Percentiles rank a stretch among this genome's conserved stretches.
phyloP scores from a whole-genome alignment of 1,140 invertebrate species.

The Leptoteleia sp. region DNA sequence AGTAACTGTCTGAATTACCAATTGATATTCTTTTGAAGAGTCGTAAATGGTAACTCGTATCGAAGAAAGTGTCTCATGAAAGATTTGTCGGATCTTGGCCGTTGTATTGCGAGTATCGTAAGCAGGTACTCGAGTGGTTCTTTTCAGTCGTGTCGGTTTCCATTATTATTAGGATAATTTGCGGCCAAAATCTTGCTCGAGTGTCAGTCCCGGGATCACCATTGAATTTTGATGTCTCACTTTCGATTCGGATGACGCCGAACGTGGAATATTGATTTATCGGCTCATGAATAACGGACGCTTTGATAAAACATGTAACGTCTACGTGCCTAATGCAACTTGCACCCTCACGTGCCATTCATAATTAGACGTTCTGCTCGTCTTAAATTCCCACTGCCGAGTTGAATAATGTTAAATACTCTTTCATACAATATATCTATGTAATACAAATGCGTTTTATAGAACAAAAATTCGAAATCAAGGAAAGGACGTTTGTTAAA shows the following conservation, averaged over 20 bases:
- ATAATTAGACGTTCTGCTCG: constrained; percentile 20
- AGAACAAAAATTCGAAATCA: too few species aligned
- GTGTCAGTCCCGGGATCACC: constrained; percentile 13
- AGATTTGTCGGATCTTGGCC: too few species aligned
- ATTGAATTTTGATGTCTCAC: constrained; percentile 41
- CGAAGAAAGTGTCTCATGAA: too few species aligned
- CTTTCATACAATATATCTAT: too few species aligned
- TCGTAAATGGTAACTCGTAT: too few species aligned
- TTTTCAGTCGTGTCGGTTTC: neutral
- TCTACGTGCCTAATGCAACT: constrained; percentile 6
- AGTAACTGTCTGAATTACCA: too few species aligned
- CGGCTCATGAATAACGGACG: constrained; percentile 40
- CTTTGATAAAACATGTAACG: constrained; percentile 47
- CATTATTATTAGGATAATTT: constrained; percentile 27
- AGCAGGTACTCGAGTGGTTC: neutral
- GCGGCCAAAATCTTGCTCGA: constrained; percentile 22
- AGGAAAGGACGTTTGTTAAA: too few species aligned
- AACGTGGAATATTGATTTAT: constrained; percentile 45
- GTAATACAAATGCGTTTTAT: too few species aligned
- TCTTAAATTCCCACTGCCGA: too few species aligned
- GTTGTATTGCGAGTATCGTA: neutral
- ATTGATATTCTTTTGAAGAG: too few species aligned
- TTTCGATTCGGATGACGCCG: constrained; percentile 47
- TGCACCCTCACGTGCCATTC: constrained; percentile 1
- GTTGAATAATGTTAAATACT: too few species aligned